These are phyloP conservation scores for Ceratitis capitata DNA, from an alignment of 1,140 invertebrate species.

Conservation along the genomic window DNA sequence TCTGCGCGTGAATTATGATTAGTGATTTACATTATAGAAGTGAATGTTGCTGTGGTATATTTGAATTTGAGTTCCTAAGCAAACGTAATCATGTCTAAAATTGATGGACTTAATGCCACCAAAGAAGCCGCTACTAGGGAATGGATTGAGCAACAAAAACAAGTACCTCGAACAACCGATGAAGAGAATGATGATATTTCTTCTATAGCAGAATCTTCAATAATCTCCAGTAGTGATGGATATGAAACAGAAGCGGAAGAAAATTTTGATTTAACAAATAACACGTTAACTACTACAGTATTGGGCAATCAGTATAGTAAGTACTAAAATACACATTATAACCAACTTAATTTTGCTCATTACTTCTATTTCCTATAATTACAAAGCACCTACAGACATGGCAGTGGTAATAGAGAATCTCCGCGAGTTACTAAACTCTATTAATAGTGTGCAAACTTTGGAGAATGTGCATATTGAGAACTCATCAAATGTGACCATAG, in stretches of 20 bases:
- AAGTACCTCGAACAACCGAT: not conserved
- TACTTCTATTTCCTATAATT: not conserved
- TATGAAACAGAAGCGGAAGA: slow-evolving; percentile 48
- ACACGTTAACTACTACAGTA: slow-evolving; percentile 52
- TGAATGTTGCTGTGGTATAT: not conserved
- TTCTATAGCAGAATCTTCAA: slow-evolving; percentile 56
- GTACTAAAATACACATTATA: slow-evolving; percentile 4
- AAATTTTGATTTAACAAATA: slow-evolving; percentile 43
- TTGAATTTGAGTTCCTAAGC: not conserved
- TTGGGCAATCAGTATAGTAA: slow-evolving; percentile 50
- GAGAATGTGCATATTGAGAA: slow-evolving; percentile 64
- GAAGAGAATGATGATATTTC: slow-evolving; percentile 53
- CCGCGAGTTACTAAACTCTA: slow-evolving; percentile 55
- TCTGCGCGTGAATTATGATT: not conserved
- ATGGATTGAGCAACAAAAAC: not conserved
- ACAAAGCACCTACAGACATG: slow-evolving; percentile 17
- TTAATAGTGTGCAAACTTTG: slow-evolving; percentile 59
- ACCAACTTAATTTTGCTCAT: not conserved
- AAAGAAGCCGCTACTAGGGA: not conserved
- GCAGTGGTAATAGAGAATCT: slow-evolving; percentile 50
- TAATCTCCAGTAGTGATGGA: slow-evolving; percentile 55
- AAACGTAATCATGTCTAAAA: not conserved
- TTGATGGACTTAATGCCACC: not conserved
- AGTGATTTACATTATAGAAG: not conserved
- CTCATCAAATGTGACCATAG: slow-evolving; percentile 64